Percentiles rank a stretch among this genome's conserved stretches.
phyloP scores from a whole-genome alignment of 2,113 vertebrate genomes.

The Raja brachyura region DNA sequence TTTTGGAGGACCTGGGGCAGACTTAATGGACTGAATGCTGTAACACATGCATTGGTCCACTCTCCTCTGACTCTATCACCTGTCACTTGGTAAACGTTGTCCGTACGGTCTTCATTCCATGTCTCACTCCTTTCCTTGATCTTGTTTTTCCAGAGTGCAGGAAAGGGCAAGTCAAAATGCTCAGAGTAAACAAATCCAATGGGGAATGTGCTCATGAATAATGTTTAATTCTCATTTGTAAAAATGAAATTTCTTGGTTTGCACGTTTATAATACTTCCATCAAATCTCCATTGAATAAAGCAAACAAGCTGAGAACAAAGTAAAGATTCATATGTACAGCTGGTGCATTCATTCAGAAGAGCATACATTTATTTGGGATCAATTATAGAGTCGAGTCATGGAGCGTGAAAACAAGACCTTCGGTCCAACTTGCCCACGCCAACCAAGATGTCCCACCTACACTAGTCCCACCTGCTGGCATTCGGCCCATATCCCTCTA shows the following conservation, averaged over 20 bases:
- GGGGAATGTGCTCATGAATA: neutral
- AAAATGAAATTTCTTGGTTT: neutral
- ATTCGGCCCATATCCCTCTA: no score
- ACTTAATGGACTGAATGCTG: no score
- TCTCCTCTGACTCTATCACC: no score
- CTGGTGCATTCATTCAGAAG: neutral
- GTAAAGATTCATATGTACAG: neutral
- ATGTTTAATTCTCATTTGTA: neutral
- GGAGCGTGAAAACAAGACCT: no score
- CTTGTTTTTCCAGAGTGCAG: neutral
- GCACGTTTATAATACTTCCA: neutral
- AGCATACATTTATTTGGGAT: neutral
- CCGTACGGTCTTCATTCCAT: neutral
- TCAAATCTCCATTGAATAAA: neutral
- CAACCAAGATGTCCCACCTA: no score
- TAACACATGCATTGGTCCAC: no score
- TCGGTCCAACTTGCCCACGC: no score
- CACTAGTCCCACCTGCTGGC: no score
- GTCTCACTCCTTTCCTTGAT: neutral
- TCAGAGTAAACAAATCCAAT: neutral
- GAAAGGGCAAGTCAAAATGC: neutral
- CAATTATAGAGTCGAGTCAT: no score
- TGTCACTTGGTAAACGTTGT: neutral
- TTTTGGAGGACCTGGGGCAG: no score
- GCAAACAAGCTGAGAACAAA: neutral